Evolutionary conservation across 2,797 vertebrate species (phyloP), one percentile per base, ranked within the genome.

Genomic region (Notolabrus celidotus): DNA sequence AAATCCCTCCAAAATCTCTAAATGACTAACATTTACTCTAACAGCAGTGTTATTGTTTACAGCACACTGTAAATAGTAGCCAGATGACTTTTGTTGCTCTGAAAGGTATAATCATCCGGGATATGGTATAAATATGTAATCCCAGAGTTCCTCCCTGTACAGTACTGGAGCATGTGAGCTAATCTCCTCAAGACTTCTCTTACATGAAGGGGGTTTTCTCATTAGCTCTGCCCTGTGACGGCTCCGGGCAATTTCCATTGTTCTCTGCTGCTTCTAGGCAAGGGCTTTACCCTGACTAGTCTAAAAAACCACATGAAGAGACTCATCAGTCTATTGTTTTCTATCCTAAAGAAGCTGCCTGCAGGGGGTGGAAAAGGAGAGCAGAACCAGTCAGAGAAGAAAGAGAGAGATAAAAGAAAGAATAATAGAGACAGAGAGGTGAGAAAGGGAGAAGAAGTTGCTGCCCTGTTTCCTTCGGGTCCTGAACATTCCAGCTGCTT

Each of bases 401-500:
- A 34, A 57, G 46, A 57, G 38, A 59, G 53, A 69, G 47, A 74
- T 61, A 69, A 70, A n/a, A 82, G 63, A 74, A 45, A 70, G 64
- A 72, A 62, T 58, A 64, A 68, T 25, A 58, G 62, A 78, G 41
- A 59, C 25, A 17, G 64, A 62, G 61, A 81, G 60, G 15, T 34
- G 42, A 41, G 58, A 52, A 47, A 54, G 55, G 42, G 47, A 46
- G 56, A 70, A 16, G 12, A 70, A 71, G 85, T 88, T 75, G 72
- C 77, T 25, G 27, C 36, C 77, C 68, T 14, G 62, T 85, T 90
- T 92, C 84, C 84, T 88, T 88, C 79, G 56, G 78, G 88, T 88
- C 88, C 79, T 94, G 83, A 89, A 79, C 87, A 93, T 93, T 93
- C 93, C 90, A 88, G 86, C 90, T 87, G 90, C 86, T 90, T 89